These are phyloP conservation scores for Serripes groenlandicus DNA, from an alignment of 2,888 invertebrate species.

Conservation along the genomic window DNA sequence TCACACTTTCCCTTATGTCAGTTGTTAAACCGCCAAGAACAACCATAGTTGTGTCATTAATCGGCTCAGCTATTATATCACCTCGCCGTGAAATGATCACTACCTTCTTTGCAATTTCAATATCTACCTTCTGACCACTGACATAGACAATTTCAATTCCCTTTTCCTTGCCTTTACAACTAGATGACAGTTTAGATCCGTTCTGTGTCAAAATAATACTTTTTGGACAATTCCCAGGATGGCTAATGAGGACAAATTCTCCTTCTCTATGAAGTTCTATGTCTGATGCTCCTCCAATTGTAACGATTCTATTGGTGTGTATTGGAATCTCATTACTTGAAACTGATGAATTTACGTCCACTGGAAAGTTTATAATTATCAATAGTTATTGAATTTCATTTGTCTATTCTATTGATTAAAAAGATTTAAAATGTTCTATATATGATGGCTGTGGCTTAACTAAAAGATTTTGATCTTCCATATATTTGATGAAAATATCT, in stretches of 20 bases:
- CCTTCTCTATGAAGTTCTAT: conserved; percentile 34
- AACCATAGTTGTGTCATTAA: conserved; percentile 45
- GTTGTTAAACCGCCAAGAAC: conserved; percentile 53
- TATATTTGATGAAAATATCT: too few species aligned
- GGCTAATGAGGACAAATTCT: conserved; percentile 31
- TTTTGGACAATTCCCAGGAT: conserved; percentile 38
- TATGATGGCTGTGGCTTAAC: too few species aligned
- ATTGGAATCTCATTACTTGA: not conserved
- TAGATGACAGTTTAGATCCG: conserved; percentile 45
- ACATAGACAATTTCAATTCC: conserved; percentile 46
- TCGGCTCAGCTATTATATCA: conserved; percentile 47
- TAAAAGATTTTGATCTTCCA: too few species aligned
- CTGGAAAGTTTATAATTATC: conserved; percentile 13
- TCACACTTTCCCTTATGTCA: conserved; percentile 28
- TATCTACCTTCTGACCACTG: conserved; percentile 38
- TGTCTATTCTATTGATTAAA: too few species aligned
- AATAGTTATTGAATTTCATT: too few species aligned
- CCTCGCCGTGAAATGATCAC: conserved; percentile 46
- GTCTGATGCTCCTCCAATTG: conserved; percentile 44
- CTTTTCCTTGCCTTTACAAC: conserved; percentile 23
- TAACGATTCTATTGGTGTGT: conserved; percentile 30
- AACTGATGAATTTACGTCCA: not conserved
- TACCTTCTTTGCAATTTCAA: conserved; percentile 49
- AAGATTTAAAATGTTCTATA: too few species aligned
- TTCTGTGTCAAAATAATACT: conserved; percentile 35